Percentiles rank a stretch among this genome's conserved stretches.
Evolutionary conservation across 2,113 vertebrate genomes (phyloP).

Genomic region (Craseonycteris thonglongyai): DNA sequence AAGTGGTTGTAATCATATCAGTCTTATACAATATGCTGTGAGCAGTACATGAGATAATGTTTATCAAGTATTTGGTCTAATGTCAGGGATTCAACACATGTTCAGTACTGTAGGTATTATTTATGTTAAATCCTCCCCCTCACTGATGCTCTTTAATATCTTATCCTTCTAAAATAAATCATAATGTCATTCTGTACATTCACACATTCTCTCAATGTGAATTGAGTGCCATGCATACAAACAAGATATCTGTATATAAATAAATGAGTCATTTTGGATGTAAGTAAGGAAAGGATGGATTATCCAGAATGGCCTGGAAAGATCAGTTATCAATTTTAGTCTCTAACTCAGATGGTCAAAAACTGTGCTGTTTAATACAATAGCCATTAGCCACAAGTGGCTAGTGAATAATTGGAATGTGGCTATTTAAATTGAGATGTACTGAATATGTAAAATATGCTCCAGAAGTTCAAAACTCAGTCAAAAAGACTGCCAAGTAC

Average conservation of each 20-base stretch:
- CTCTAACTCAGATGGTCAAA: not conserved
- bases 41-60: not conserved
- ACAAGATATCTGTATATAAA: not conserved
- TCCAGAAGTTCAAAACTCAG: constrained; percentile 2
- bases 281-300: not conserved
- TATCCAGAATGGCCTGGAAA: not conserved
- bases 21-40: not conserved
- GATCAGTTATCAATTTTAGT: not conserved
- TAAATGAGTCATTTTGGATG: not conserved
- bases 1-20: not conserved
- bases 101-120: not conserved
- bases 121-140: not conserved
- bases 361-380: not conserved
- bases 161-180: constrained; percentile 19
- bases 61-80: not conserved
- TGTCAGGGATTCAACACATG: not conserved
- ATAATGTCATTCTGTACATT: not conserved
- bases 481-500: not conserved
- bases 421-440: not conserved
- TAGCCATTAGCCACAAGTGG: not conserved
- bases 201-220: not conserved
- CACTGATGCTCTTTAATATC: not conserved
- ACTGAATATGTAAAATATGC: not conserved
- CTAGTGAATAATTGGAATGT: not conserved
- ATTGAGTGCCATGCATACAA: not conserved